Evolutionary conservation across 2,113 vertebrate genomes (phyloP).

Genomic region (Ginglymostoma cirratum): DNA sequence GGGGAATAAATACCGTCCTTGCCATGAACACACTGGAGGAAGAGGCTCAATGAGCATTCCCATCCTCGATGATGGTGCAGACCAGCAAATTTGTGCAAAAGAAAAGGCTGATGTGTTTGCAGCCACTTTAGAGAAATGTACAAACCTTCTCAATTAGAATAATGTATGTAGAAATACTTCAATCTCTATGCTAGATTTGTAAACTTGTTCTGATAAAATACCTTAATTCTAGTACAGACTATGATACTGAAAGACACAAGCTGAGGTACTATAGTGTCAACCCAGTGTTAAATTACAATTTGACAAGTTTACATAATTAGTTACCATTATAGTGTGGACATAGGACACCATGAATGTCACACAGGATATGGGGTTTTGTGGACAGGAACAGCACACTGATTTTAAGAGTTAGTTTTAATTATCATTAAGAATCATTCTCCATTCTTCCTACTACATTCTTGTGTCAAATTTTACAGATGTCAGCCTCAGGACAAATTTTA

Average conservation of each 20-base stretch:
- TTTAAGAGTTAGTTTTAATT: neutral
- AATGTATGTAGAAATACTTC: neutral
- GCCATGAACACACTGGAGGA: neutral
- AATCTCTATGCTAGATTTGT: neutral
- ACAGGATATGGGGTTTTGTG: neutral
- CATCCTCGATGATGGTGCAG: no score
- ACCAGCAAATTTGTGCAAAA: no score
- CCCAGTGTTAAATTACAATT: neutral
- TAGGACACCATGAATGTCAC: neutral
- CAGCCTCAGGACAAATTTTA: neutral
- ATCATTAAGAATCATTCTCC: neutral
- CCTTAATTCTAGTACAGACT: neutral
- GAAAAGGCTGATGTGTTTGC: no score
- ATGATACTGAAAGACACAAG: neutral
- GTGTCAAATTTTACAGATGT: neutral
- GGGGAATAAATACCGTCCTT: neutral
- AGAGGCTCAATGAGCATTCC: no score
- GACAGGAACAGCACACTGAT: neutral
- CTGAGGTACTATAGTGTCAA: neutral
- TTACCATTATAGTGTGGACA: neutral
- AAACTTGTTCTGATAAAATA: neutral
- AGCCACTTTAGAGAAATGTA: neutral
- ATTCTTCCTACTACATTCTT: neutral
- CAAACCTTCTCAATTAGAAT: neutral
- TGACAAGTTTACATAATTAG: neutral